Evolutionary conservation across 2,113 vertebrate genomes (phyloP), one percentile per base, ranked within the genome.

Genomic region (Rallus limicola): DNA sequence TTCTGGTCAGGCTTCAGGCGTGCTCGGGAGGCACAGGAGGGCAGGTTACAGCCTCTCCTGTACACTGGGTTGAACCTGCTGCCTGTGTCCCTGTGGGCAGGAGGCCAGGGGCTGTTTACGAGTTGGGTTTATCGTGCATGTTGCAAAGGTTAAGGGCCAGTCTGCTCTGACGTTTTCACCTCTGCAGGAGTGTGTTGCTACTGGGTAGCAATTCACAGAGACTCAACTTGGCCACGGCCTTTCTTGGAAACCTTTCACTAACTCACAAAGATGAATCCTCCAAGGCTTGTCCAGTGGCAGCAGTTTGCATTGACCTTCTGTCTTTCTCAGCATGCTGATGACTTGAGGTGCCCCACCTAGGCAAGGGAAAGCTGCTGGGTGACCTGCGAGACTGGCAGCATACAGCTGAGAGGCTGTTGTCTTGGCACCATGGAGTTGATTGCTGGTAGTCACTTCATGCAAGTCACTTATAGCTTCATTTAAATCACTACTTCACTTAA

Each of bases 1-100:
- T 0, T 0, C 16, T 44, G n/a, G 29, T 75, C 33, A 29, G 84
- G 34, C 64, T 64, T 74, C 17, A 11, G 29, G 56, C 1, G 1
- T 29, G 63, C 68, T 21, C 0, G 4, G 4, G 71, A 29, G 19
- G 52, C 0, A 1, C 21, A 9, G 63, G 34, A 64, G 21, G 53
- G 31, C 38, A 24, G 16, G 25, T 16, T 50, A 2, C 1, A 1
- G 40, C 33, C 42, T 11, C 17, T 74, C 18, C 38, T 0, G 0
- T 46, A 6, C 13, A 2, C 29, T 36, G 40, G 10, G 69, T 36
- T 55, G 64, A 56, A 65, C 44, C 53, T 40, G 67, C 76, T 94
- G 67, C 21, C 15, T 6, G 19, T 0, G 1, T 40, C 52, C 46
- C 74, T 0, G 1, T 71, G 14, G 58, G 42, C 72, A 34, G n/a